Percentiles rank a stretch among this genome's conserved stretches.
Evolutionary conservation across 2,888 invertebrate genomes (phyloP).

Genomic region (Coelinius sp.): DNA sequence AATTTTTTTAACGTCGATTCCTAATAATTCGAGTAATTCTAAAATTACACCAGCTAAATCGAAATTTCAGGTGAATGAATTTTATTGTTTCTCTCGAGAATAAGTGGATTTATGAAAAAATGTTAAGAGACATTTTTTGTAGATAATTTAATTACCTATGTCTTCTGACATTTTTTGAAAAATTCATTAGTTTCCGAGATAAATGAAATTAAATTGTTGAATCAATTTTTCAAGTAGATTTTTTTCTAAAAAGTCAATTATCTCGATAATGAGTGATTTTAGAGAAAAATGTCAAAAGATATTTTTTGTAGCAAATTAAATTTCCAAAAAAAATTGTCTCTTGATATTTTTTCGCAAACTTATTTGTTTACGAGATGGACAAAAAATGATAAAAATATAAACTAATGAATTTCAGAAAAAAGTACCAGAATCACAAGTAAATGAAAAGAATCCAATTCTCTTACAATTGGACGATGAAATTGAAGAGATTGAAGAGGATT

Average conservation of each 20-base stretch:
- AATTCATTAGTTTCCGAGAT: background rate
- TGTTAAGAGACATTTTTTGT: background rate
- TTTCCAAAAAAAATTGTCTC: too few relatives aligned
- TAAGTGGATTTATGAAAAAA: too few relatives aligned
- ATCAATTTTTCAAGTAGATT: background rate
- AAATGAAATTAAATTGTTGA: too few relatives aligned
- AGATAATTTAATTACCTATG: too few relatives aligned
- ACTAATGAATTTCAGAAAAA: conserved; percentile 54
- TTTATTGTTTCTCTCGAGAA: background rate
- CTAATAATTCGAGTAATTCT: conserved; percentile 53
- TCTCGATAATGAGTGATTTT: too few relatives aligned
- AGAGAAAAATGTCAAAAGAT: too few relatives aligned
- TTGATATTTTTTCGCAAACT: too few relatives aligned
- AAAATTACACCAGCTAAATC: conserved; percentile 51
- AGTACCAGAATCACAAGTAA: conserved; percentile 49
- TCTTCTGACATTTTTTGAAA: background rate
- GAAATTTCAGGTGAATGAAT: conserved; percentile 39
- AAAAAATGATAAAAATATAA: background rate
- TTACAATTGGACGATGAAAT: conserved; percentile 65
- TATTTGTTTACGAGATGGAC: too few relatives aligned
- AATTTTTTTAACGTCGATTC: conserved; percentile 59
- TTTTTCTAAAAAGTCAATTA: too few relatives aligned
- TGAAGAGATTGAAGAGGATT: conserved; percentile 69
- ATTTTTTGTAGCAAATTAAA: too few relatives aligned
- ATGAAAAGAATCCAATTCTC: conserved; percentile 57